These are phyloP conservation scores for Larimichthys crocea DNA, from an alignment of 2,113 vertebrate genomes.

Conservation along the genomic window DNA sequence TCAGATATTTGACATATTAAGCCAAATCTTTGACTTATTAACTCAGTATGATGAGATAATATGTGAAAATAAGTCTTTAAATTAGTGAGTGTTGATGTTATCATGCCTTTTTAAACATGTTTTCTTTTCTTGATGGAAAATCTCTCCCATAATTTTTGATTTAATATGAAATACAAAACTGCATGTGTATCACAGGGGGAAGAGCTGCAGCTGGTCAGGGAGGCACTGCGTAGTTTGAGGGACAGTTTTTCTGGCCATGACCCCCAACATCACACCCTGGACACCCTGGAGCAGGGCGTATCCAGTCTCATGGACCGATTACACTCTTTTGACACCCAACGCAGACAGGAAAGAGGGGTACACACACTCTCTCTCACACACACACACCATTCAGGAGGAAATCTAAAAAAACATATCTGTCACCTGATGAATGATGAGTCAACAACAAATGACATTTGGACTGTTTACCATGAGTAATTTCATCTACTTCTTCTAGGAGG, in stretches of 20 bases:
- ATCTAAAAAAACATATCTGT: slow-evolving; percentile 30
- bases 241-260: slow-evolving; percentile 95
- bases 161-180: background rate
- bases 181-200: slow-evolving; percentile 82
- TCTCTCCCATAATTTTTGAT: background rate
- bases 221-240: slow-evolving; percentile 93
- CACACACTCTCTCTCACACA: background rate
- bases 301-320: slow-evolving; percentile 93
- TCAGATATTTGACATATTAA: background rate
- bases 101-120: too few species aligned
- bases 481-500: slow-evolving; percentile 79
- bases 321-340: slow-evolving; percentile 86
- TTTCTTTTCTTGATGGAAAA: background rate
- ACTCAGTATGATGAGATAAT: background rate
- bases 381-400: background rate
- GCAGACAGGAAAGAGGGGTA: slow-evolving; percentile 90
- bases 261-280: slow-evolving; percentile 96
- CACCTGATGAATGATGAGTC: slow-evolving; percentile 24
- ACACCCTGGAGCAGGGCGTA: slow-evolving; percentile 96
- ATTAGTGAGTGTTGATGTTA: too few species aligned
- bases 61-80: background rate
- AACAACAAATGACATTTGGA: slow-evolving; percentile 14
- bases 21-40: background rate
- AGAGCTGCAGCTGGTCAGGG: slow-evolving; percentile 93
- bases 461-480: slow-evolving; percentile 44